Evolutionary conservation across 1,140 invertebrate genomes (phyloP), one percentile per base, ranked within the genome.

Genomic region (Episyrphus balteatus): DNA sequence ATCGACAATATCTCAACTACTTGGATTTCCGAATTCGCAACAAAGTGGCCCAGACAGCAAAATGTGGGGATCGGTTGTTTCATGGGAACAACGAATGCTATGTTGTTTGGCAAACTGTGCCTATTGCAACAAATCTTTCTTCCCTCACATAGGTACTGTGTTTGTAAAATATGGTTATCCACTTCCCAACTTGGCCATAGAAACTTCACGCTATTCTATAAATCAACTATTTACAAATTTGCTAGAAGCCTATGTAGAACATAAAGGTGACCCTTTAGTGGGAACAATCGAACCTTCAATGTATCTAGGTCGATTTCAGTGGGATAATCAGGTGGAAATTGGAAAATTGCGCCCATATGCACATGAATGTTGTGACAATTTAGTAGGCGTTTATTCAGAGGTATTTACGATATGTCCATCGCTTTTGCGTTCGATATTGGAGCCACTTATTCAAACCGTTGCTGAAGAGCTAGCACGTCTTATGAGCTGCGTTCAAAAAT

Each of bases 241-340:
- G 42, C 70, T 84, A 10, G 84, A 88, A 52, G 82, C 81, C 1
- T 97, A 95, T 65, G 75, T 95, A 40, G 92, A 97, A 68, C 82
- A 88, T 53, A 94, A 95, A 66, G 85, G 87, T 42, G 92, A 96
- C 72, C 90, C 91, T 5, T 71, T 95, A 1, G 86, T 95, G 18
- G 92, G 92, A 15, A 89, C 86, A 13, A 92, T 98, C 51, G 92
- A 97, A 70, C 88, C 88, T 3, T 91, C 86, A 37, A 96, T 98
- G 92, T 95, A 94, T 69, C 72, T 88, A 53, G 89, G 89, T 1
- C 74, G 81, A 37, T 88, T 94, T 62, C 84, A 88, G 55, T 92
- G 91, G 83, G 81, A 86, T 51, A 82, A 80, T 3, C 81, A 83
- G 54, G 75, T 80, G 48, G 75, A 80, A 48, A 81, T 83, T 1